Conservation (phyloP, 2,113 vertebrate species). For the Lipotes vexillifer region DNA sequence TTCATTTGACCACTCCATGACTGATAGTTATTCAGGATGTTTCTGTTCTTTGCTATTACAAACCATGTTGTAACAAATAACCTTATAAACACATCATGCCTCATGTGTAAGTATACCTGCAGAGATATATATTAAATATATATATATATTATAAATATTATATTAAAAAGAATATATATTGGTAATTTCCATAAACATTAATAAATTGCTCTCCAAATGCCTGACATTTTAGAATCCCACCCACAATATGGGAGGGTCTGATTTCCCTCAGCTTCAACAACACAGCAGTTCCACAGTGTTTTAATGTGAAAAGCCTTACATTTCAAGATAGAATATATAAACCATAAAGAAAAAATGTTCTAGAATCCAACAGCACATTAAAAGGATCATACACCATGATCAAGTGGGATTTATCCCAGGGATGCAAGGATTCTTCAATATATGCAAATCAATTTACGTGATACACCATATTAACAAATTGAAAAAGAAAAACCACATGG, state of each 20-base stretch:
- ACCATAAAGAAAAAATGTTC: background rate
- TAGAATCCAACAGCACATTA: background rate
- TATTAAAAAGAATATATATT: background rate
- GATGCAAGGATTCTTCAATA: too few relatives aligned
- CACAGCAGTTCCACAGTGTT: background rate
- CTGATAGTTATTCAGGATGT: background rate
- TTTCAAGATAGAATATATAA: background rate
- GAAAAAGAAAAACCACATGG: too few relatives aligned
- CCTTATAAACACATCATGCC: background rate
- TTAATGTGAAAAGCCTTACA: background rate
- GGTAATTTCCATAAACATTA: background rate
- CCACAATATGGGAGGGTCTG: background rate
- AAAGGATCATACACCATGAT: too few relatives aligned
- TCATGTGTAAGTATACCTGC: background rate
- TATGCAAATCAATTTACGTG: too few relatives aligned
- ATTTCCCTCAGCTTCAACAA: background rate
- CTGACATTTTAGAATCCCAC: background rate
- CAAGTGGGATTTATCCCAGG: too few relatives aligned
- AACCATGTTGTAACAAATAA: background rate
- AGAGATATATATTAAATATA: background rate
- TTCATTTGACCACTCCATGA: background rate
- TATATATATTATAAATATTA: background rate
- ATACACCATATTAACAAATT: too few relatives aligned
- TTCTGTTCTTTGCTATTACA: background rate
- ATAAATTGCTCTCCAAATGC: background rate